These are phyloP conservation scores for Drosophila yooni DNA, from an alignment of 2,888 invertebrate genomes.

Conservation along the genomic window DNA sequence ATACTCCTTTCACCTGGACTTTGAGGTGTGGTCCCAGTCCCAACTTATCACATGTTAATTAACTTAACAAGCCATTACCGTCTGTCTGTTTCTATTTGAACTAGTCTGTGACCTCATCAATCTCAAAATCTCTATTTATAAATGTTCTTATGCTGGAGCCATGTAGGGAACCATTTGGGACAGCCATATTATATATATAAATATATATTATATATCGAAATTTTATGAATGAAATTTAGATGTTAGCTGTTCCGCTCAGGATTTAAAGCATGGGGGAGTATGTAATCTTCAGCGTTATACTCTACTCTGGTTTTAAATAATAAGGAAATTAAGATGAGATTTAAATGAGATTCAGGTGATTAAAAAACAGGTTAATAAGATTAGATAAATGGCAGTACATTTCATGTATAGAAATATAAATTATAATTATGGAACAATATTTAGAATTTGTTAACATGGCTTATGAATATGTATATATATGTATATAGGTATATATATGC, in stretches of 20 bases:
- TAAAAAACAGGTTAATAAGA: neutral
- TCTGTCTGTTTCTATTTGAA: neutral
- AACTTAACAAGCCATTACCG: neutral
- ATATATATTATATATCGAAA: no score
- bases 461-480: no score
- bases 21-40: slow-evolving; percentile 56
- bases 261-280: no score
- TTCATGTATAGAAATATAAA: neutral
- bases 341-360: no score
- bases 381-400: neutral
- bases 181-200: neutral
- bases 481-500: no score
- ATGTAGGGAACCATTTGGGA: neutral
- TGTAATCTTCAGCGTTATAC: no score
- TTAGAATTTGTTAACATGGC: neutral
- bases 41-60: neutral
- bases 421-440: neutral
- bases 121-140: neutral
- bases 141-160: neutral
- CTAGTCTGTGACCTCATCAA: neutral
- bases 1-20: slow-evolving; percentile 58
- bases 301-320: neutral
- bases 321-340: neutral
- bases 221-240: no score
- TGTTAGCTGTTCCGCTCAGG: no score